Percentiles rank a stretch among this genome's conserved stretches.
Conservation (phyloP, 2,888 invertebrate species). For the Entomobrya proxima region DNA sequence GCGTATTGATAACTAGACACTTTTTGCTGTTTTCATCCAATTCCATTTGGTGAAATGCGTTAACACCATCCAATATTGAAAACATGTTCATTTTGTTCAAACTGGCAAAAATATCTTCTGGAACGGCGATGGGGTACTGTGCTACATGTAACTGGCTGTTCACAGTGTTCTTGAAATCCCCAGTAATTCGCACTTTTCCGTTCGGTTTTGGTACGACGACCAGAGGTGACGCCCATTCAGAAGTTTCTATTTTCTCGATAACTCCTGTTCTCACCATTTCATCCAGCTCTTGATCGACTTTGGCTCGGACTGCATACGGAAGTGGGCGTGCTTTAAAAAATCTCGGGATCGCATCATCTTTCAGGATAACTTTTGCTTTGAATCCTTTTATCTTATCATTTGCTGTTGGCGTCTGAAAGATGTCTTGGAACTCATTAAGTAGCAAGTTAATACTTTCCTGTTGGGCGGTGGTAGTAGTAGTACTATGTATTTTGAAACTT, state of each 20-base stretch:
- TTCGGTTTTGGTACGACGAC: slow-evolving; percentile 77
- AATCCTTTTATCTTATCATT: slow-evolving; percentile 64
- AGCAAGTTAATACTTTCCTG: neutral
- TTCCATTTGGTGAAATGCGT: slow-evolving; percentile 77
- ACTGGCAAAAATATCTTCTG: slow-evolving; percentile 71
- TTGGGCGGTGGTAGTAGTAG: neutral
- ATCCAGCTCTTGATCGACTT: slow-evolving; percentile 74
- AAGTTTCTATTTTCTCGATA: slow-evolving; percentile 71
- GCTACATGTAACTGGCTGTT: slow-evolving; percentile 75
- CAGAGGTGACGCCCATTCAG: slow-evolving; percentile 76
- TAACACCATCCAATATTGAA: slow-evolving; percentile 76
- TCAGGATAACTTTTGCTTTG: slow-evolving; percentile 70
- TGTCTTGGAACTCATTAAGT: slow-evolving; percentile 41
- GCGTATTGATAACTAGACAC: slow-evolving; percentile 76
- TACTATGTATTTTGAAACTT: no score
- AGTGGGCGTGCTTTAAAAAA: slow-evolving; percentile 75
- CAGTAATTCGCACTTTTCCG: slow-evolving; percentile 76
- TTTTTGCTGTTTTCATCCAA: slow-evolving; percentile 75
- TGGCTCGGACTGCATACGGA: slow-evolving; percentile 75
- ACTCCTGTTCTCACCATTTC: slow-evolving; percentile 74
- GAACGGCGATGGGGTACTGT: slow-evolving; percentile 73
- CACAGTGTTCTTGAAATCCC: slow-evolving; percentile 76
- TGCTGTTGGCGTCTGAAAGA: slow-evolving; percentile 28
- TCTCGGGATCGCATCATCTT: slow-evolving; percentile 74
- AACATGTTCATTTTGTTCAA: slow-evolving; percentile 76